Evolutionary conservation across 2,888 invertebrate genomes (phyloP), one percentile per base, ranked within the genome.

Genomic region (Incurvaria masculella): DNA sequence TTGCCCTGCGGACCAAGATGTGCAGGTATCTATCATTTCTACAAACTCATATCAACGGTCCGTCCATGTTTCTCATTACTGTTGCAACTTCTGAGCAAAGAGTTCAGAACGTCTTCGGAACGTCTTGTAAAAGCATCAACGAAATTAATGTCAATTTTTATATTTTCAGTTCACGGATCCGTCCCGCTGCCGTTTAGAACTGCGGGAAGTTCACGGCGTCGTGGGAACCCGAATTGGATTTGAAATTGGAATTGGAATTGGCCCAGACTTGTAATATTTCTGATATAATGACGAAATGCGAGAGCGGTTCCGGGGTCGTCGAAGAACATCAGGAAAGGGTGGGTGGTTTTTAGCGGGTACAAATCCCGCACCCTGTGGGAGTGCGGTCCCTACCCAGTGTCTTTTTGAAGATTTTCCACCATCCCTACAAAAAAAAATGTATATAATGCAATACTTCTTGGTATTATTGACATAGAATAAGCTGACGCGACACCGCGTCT

Each of bases 51-150:
- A 38, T 23, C 23, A 23, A 23, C 23, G 23, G 23, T 23, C 23
- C 23, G 21, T 45, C 38, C 45, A 45, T 33, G 45, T 45, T 45
- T 45, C 45, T 45, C 19, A 27, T 27, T 44, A 44, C 27, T 19
- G 44, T 44, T 44, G 27, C 27, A 44, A 44, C 14, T 44, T 27
- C 44, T 44, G 17, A 44, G 44, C 44, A 44, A 44, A 44, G 44
- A 44, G 44, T 44, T 44, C 27, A 19, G 5, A 21, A 6, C 26
- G n/a, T 43, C 44, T 19, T 33, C 33, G 20, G 33, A 26, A 33
- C 21, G 27, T 27, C 18, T n/a, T 27, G 33, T 27, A 44, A 44
- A 44, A 44, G 44, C 44, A 27, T 44, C 44, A 44, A 44, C 44
- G 18, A 44, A 44, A 44, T 44, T 44, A 44, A 44, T 27, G 44